A percentile compares a stretch with the other conserved stretches of the same genome.
phyloP scores from a whole-genome alignment of 2,797 vertebrate genomes.

The Phalanger gymnotis region DNA sequence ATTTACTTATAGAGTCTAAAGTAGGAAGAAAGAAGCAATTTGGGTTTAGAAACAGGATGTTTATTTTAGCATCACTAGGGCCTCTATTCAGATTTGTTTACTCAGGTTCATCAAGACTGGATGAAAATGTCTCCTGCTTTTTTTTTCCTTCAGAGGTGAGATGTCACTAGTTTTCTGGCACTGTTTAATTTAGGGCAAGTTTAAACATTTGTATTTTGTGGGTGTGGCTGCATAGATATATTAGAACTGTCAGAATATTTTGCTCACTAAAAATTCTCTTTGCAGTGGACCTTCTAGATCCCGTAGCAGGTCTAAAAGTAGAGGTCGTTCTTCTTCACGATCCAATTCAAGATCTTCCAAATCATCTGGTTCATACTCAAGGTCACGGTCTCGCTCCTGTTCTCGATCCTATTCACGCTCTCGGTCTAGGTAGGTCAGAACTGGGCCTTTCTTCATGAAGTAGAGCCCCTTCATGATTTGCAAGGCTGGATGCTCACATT shows the following conservation, averaged over 20 bases:
- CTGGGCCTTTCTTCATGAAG: accelerated
- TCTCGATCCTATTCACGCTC: constrained; percentile 92
- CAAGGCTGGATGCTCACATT: background rate
- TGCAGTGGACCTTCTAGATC: constrained; percentile 87
- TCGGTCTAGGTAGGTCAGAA: constrained; percentile 89
- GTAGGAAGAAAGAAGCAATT: background rate
- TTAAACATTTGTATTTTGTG: background rate
- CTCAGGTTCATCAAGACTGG: background rate
- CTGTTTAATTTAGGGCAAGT: background rate
- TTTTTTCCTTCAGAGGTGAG: background rate
- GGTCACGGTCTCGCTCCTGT: constrained; percentile 89
- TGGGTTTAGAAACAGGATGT: background rate
- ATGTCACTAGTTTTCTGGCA: background rate
- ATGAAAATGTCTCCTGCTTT: background rate
- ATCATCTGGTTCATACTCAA: constrained; percentile 93
- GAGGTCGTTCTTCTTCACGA: constrained; percentile 93
- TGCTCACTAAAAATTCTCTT: background rate
- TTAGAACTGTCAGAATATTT: background rate
- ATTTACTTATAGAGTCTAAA: background rate
- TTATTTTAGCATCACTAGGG: background rate
- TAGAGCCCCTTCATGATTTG: accelerated
- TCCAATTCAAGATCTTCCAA: constrained; percentile 96
- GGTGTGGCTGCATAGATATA: background rate
- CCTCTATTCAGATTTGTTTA: background rate
- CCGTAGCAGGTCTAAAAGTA: constrained; percentile 93